Evolutionary conservation across 1,140 invertebrate genomes (phyloP).

Genomic region (Solen grandis): DNA sequence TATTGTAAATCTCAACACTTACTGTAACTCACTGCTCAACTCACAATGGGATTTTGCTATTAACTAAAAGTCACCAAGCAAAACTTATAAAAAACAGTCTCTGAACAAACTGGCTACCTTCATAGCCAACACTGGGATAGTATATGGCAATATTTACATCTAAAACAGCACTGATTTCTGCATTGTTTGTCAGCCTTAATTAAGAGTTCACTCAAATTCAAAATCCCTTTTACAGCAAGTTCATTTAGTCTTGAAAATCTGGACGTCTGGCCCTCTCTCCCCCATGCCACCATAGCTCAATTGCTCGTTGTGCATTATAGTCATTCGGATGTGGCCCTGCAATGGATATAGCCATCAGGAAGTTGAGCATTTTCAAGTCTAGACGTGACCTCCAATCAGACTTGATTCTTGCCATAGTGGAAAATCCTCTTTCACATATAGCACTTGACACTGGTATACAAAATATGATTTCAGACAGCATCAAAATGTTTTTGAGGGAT

Average conservation of each 20-base stretch:
- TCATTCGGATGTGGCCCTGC: constrained; percentile 6
- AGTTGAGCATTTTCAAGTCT: background rate
- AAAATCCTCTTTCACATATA: constrained; percentile 34
- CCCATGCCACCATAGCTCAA: constrained; percentile 38
- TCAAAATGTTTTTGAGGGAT: constrained; percentile 25
- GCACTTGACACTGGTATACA: background rate
- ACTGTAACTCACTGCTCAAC: too few species aligned
- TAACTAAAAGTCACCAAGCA: too few species aligned
- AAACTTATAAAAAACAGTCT: too few species aligned
- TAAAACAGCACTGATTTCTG: too few species aligned
- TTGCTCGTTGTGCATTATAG: constrained; percentile 30
- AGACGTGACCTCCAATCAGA: background rate
- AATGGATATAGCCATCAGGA: constrained; percentile 4
- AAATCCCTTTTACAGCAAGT: too few species aligned
- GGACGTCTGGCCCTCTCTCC: constrained; percentile 13
- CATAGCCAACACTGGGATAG: too few species aligned
- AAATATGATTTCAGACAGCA: constrained; percentile 24
- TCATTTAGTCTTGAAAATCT: background rate
- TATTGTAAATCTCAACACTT: too few species aligned
- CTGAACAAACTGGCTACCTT: too few species aligned
- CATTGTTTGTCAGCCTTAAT: too few species aligned
- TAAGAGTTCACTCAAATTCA: too few species aligned
- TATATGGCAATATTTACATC: too few species aligned
- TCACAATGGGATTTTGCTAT: too few species aligned
- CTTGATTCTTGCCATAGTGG: constrained; percentile 21